phyloP scores from a whole-genome alignment of 2,888 invertebrate genomes.

The Callimorpha dominula region DNA sequence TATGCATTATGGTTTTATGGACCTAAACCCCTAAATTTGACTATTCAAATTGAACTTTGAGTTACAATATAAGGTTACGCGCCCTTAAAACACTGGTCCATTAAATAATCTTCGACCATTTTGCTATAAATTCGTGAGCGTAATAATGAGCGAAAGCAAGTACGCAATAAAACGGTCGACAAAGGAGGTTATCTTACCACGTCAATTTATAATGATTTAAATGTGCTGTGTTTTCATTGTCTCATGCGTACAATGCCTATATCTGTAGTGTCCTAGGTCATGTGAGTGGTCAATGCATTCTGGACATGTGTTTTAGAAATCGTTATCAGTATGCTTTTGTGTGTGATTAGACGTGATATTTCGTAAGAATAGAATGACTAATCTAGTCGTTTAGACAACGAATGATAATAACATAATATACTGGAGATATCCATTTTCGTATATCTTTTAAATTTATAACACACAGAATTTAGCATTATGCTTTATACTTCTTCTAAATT shows the following conservation, averaged over 20 bases:
- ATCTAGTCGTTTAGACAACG: too few relatives aligned
- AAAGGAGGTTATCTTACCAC: slow-evolving; percentile 15
- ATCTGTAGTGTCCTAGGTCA: slow-evolving; percentile 12
- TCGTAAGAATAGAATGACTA: too few relatives aligned
- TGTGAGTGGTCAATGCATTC: slow-evolving; percentile 15
- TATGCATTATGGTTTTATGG: not conserved
- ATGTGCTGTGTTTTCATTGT: slow-evolving; percentile 24
- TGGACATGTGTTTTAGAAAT: slow-evolving; percentile 1
- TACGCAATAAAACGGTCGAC: slow-evolving; percentile 8
- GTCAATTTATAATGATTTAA: slow-evolving; percentile 25
- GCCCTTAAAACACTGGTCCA: not conserved
- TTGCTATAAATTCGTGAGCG: not conserved
- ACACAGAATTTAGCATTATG: too few relatives aligned
- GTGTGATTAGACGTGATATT: too few relatives aligned
- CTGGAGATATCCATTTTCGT: too few relatives aligned
- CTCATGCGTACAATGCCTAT: slow-evolving; percentile 8
- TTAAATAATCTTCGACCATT: not conserved
- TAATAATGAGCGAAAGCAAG: slow-evolving; percentile 6
- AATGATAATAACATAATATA: too few relatives aligned
- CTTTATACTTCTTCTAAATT: too few relatives aligned
- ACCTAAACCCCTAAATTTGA: not conserved
- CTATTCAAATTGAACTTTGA: not conserved
- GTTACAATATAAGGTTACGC: not conserved
- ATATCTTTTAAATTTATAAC: too few relatives aligned
- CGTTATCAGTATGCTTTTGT: slow-evolving; percentile 9